Evolutionary conservation across 2,113 vertebrate species (phyloP), one percentile per base, ranked within the genome.

Genomic region (Rattus norvegicus): DNA sequence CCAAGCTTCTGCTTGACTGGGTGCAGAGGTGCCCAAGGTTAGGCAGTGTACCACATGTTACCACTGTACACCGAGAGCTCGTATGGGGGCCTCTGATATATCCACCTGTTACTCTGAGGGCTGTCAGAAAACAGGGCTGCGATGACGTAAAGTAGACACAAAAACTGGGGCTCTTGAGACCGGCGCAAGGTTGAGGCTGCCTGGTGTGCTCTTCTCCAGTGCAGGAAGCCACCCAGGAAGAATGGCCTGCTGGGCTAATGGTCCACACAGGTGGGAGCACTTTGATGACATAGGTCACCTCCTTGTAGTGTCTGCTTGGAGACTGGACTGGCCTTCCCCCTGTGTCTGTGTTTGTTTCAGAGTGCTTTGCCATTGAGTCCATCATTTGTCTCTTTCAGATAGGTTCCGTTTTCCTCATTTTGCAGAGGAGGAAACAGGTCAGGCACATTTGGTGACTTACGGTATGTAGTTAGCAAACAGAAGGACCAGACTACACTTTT

Each of bases 1-100:
- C 54, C 4, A 56, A 69, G 39, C 80, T 22, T 89, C 67, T 61
- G 52, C 49, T 30, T 26, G 26, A 6, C 56, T 95, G 14, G 5
- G 22, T 1, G 5, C 4, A 22, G 56, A 59, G 17, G 4, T 0
- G 0, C 14, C 12, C 0, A 6, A 2, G 33, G 54, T 19, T 59
- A 92, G 43, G 39, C 19, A 5, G 22, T 76, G 70, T 2, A 10
- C 36, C n/a, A 63, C 75, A 54, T 47, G 1, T 65, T 88, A 24
- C 39, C 49, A 33, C 1, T 36, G 90, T 19, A 72, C 59, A 59
- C 26, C 1, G 3, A 47, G 30, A 39, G 3, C 22, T n/a, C n/a
- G 0, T 39, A 1, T 54, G 36, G 54, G 6, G 76, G 59, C 88
- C 33, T 47, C 4, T 47, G 39, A 49, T 12, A 5, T 7, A 47